Conservation (phyloP, 2,888 invertebrate species). For the Synanthedon tipuliformis region DNA sequence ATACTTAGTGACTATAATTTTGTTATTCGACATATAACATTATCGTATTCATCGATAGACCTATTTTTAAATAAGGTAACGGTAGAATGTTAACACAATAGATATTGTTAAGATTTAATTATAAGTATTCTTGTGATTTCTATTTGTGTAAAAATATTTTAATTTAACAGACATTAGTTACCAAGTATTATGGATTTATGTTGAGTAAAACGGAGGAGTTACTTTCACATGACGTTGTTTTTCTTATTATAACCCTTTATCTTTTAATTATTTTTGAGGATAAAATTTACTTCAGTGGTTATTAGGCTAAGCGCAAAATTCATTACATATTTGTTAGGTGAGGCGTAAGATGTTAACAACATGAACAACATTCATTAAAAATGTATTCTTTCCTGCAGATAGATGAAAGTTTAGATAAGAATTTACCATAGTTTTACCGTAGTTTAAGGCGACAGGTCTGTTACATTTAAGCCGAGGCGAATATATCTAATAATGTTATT, state of each 20-base stretch:
- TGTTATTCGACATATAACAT: conserved; percentile 67
- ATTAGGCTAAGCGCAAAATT: conserved; percentile 46
- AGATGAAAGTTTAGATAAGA: conserved; percentile 31
- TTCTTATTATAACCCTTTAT: conserved; percentile 47
- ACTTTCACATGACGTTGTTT: conserved; percentile 60
- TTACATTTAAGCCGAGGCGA: conserved; percentile 51
- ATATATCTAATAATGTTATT: conserved; percentile 9
- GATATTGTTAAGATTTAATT: conserved; percentile 32
- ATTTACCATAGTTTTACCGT: conserved; percentile 43
- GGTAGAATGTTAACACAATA: conserved; percentile 57
- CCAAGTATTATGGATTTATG: conserved; percentile 60
- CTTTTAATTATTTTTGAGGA: conserved; percentile 12
- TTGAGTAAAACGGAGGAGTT: conserved; percentile 63
- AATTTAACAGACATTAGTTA: conserved; percentile 60
- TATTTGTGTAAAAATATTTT: conserved; percentile 57
- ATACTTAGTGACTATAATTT: conserved; percentile 41
- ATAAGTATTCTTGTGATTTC: conserved; percentile 53
- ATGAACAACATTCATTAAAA: conserved; percentile 1
- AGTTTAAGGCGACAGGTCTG: conserved; percentile 61
- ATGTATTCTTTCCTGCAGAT: conserved; percentile 1
- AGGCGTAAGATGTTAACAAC: conserved; percentile 23
- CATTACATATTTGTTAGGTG: conserved; percentile 24
- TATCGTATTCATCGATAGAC: conserved; percentile 56
- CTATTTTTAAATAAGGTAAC: conserved; percentile 61
- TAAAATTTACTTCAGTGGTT: conserved; percentile 32